Base-by-base conservation (phyloP, 2,113 vertebrate genomes). In the Paradisaea rubra region DNA sequence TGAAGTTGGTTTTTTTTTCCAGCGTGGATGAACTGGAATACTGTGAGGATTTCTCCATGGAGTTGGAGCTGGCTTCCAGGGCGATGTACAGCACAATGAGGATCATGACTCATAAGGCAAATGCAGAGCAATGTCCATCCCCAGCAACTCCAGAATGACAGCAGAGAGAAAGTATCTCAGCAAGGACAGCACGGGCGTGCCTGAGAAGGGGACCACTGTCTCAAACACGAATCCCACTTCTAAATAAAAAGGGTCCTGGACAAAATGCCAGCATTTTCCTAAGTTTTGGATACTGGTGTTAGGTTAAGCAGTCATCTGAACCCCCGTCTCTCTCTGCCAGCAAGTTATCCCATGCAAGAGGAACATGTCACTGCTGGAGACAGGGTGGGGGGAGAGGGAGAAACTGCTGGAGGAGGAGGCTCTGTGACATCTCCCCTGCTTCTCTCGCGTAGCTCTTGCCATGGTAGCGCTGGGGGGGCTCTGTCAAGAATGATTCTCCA, bases 391-490 rank as follows among this genome's bases (percentile, higher is more conserved):
- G 6, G 6, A 60, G n/a, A 91, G 57, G 15, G 28, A 49, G 52
- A 78, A 88, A 47, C 50, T 87, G 23, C 30, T 13, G 5, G 20
- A 66, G 30, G 37, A 25, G 17, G 49, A 95, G 17, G 33, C 39
- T 71, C 53, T 59, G 27, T 47, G 65, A 50, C n/a, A 77, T 61
- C 57, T 68, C 24, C 14, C 50, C 31, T 56, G 15, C 49, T 79
- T 80, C 8, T 47, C 7, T 72, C 0, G 0, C 0, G 0, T 18
- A 44, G 35, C 6, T 81, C 15, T 61, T 74, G 25, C 65, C 9
- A 2, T 18, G 9, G 24, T 15, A 59, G 52, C n/a, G 25, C 12
- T 21, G 52, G 64, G 5, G 5, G 10, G 13, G 3, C 20, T 18
- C 20, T 68, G 33, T 44, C 1, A 9, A 86, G 47, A 69, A 9